A percentile compares a stretch with the other conserved stretches of the same genome.
Evolutionary conservation across 2,888 invertebrate species (phyloP).

Genomic region (Apodemia zela): DNA sequence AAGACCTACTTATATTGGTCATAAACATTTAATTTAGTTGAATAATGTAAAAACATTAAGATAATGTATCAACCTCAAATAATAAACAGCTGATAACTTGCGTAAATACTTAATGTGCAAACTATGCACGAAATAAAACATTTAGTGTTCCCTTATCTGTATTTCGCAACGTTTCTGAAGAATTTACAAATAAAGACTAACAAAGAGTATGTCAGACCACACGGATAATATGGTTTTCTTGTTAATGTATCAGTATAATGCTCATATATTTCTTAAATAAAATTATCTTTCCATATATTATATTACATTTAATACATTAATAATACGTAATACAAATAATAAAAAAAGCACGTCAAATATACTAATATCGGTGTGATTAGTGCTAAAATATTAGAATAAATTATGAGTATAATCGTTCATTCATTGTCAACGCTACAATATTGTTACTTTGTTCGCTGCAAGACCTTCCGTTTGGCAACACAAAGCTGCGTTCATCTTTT

Average conservation of each 20-base stretch:
- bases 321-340: too few species aligned
- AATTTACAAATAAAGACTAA: background rate
- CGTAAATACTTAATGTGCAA: constrained; percentile 9
- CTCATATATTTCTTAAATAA: too few species aligned
- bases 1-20: constrained; percentile 3
- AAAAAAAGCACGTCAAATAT: too few species aligned
- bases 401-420: background rate
- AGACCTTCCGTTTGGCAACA: background rate
- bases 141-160: constrained; percentile 8
- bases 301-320: too few species aligned
- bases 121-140: constrained; percentile 13
- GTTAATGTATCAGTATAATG: background rate
- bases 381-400: too few species aligned
- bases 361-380: too few species aligned
- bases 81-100: constrained; percentile 13
- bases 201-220: background rate
- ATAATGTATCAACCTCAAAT: constrained; percentile 15
- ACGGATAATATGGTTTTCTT: background rate
- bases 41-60: constrained; percentile 10
- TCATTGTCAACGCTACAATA: background rate
- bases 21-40: background rate
- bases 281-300: too few species aligned
- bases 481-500: background rate
- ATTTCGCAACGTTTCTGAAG: constrained; percentile 2
- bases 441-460: background rate